Conservation (phyloP, 2,797 vertebrate genomes). For the Phrynocephalus guinanensis region DNA sequence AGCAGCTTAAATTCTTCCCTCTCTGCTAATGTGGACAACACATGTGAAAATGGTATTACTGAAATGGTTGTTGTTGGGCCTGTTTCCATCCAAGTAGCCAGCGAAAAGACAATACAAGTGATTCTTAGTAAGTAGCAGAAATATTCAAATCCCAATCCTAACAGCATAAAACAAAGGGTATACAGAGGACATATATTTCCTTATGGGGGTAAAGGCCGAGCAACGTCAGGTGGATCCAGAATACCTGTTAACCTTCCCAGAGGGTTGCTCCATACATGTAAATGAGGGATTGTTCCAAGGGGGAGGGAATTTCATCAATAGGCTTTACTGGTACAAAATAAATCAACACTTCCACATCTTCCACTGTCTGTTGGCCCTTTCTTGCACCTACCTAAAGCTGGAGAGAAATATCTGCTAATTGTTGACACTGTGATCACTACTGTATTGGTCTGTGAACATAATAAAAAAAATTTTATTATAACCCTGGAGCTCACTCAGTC, state of each 20-base stretch:
- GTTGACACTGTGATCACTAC: neutral
- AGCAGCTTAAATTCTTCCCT: conserved; percentile 68
- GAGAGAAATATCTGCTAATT: neutral
- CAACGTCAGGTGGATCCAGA: too few species aligned
- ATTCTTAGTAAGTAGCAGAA: neutral
- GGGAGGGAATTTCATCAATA: neutral
- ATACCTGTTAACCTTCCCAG: too few species aligned
- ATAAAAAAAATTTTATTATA: neutral
- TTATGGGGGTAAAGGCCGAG: too few species aligned
- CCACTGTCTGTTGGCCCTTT: neutral
- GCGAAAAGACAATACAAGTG: neutral
- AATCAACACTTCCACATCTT: neutral
- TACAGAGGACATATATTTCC: neutral
- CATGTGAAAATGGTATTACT: conserved; percentile 63
- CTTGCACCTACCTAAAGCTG: neutral
- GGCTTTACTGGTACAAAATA: neutral
- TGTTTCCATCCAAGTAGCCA: neutral
- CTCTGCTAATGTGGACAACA: conserved; percentile 50
- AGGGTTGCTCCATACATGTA: too few species aligned
- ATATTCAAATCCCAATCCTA: neutral
- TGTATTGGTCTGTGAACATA: neutral
- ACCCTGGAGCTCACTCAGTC: conserved; percentile 36
- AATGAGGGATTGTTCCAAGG: neutral
- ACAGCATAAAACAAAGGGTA: neutral
- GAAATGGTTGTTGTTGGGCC: conserved; percentile 40